phyloP scores from a whole-genome alignment of 2,888 invertebrate genomes.

The Pimpla rufipes region DNA sequence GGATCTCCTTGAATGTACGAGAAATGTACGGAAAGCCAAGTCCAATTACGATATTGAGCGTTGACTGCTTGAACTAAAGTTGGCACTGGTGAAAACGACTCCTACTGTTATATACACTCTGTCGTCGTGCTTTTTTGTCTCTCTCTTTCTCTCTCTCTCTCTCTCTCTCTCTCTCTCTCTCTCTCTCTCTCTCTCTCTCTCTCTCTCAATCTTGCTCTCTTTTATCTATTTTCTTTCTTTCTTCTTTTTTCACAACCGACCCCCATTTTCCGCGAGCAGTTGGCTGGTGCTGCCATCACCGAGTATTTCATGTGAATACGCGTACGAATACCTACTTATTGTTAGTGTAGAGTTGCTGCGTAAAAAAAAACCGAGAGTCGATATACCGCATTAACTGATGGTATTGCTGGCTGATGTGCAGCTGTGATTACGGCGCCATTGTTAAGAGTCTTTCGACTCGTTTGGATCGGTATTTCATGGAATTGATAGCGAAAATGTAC shows the following conservation, averaged over 20 bases:
- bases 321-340: too few relatives aligned
- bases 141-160: background rate
- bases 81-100: slow-evolving; percentile 10
- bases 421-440: too few relatives aligned
- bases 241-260: background rate
- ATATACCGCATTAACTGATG: too few relatives aligned
- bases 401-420: too few relatives aligned
- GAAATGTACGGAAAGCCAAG: slow-evolving; percentile 15
- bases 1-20: slow-evolving; percentile 41
- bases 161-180: slow-evolving; percentile 1
- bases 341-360: too few relatives aligned
- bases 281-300: too few relatives aligned
- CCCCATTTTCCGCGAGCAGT: too few relatives aligned
- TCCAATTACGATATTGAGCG: slow-evolving; percentile 27
- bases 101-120: background rate
- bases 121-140: background rate
- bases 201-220: slow-evolving; percentile 11
- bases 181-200: slow-evolving; percentile 10
- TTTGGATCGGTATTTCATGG: too few relatives aligned
- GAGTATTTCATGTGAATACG: too few relatives aligned
- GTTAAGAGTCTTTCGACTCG: too few relatives aligned
- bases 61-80: background rate
- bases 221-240: slow-evolving; percentile 19
- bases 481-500: background rate
- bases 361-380: too few relatives aligned